Evolutionary conservation across 1,140 invertebrate species (phyloP).

Genomic region (Venustaconcha ellipsiformis): DNA sequence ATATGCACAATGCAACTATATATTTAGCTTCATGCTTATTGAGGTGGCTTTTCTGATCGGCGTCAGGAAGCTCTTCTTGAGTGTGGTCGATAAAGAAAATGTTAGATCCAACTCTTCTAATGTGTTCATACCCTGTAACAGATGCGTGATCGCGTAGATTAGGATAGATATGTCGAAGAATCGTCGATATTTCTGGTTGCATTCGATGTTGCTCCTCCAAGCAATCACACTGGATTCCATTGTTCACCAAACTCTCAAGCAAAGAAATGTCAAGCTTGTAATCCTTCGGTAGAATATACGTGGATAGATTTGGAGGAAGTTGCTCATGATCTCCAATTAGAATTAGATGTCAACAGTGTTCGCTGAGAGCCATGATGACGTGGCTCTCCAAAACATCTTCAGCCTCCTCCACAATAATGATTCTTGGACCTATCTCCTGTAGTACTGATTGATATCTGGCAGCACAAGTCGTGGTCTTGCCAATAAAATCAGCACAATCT

Average conservation of each 20-base stretch:
- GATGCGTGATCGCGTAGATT: slow-evolving; percentile 56
- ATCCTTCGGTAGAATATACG: slow-evolving; percentile 57
- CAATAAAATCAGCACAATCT: slow-evolving; percentile 54
- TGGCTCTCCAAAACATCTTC: slow-evolving; percentile 64
- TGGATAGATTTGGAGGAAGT: slow-evolving; percentile 67
- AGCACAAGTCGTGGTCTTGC: slow-evolving; percentile 65
- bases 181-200: slow-evolving; percentile 60
- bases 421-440: slow-evolving; percentile 44
- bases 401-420: slow-evolving; percentile 65
- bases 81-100: slow-evolving; percentile 67
- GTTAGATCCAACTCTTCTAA: slow-evolving; percentile 61
- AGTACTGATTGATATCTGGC: slow-evolving; percentile 47
- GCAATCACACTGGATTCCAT: slow-evolving; percentile 54
- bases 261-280: slow-evolving; percentile 67
- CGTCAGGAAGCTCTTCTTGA: slow-evolving; percentile 36
- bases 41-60: slow-evolving; percentile 46
- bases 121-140: slow-evolving; percentile 50
- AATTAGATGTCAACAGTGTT: slow-evolving; percentile 82
- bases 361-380: slow-evolving; percentile 71
- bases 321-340: slow-evolving; percentile 81
- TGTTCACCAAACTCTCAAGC: slow-evolving; percentile 64
- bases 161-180: slow-evolving; percentile 66
- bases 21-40: slow-evolving; percentile 65
- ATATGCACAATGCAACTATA: slow-evolving; percentile 53
- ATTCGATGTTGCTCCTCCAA: slow-evolving; percentile 53